Evolutionary conservation across 2,888 invertebrate species (phyloP).

Genomic region (Adelognathus sp.): DNA sequence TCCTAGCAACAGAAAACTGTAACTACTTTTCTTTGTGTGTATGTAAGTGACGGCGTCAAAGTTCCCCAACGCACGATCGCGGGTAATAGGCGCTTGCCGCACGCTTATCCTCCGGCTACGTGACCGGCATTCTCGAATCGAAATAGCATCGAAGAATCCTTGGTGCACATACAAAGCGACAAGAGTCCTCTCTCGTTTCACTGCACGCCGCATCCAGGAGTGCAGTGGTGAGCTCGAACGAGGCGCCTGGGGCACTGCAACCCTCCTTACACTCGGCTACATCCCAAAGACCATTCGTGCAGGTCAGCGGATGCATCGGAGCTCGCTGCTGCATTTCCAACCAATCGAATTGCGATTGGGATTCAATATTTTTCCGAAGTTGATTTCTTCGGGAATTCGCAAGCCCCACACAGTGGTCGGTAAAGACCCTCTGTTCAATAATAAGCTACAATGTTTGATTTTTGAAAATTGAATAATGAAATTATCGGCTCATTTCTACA

Average conservation of each 20-base stretch:
- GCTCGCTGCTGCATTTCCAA: neutral
- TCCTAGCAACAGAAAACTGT: neutral
- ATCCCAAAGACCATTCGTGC: neutral
- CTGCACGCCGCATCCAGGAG: constrained; percentile 48
- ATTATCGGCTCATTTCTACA: too few relatives aligned
- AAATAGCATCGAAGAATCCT: constrained; percentile 38
- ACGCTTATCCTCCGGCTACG: constrained; percentile 61
- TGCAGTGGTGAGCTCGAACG: constrained; percentile 35
- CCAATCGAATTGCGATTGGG: neutral
- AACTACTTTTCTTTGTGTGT: constrained; percentile 26
- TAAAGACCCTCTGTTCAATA: too few relatives aligned
- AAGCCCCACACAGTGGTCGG: neutral
- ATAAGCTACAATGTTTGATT: too few relatives aligned
- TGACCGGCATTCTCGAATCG: constrained; percentile 55
- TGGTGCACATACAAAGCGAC: constrained; percentile 17
- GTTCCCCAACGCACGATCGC: constrained; percentile 18
- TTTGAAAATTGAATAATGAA: too few relatives aligned
- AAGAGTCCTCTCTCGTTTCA: constrained; percentile 62
- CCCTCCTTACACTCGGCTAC: constrained; percentile 54
- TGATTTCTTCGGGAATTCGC: neutral
- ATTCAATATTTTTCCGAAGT: neutral
- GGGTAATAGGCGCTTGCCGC: constrained; percentile 55
- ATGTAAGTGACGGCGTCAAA: constrained; percentile 40
- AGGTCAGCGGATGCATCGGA: neutral
- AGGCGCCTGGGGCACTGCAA: constrained; percentile 67